Evolutionary conservation across 2,888 invertebrate species (phyloP).

Genomic region (Drosophila ezoana): DNA sequence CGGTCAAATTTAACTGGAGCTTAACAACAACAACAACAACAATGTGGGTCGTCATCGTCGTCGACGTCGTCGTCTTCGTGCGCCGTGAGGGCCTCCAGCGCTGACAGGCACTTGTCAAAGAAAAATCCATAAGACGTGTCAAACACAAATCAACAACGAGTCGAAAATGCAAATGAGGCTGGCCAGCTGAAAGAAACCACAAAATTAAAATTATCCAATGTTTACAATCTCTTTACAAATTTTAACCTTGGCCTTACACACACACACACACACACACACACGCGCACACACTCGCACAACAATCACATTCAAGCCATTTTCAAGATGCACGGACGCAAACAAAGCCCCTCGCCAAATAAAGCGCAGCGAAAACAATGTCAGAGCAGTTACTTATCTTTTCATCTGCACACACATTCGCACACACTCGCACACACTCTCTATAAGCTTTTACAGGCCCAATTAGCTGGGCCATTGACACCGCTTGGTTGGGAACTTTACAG

Average conservation of each 20-base stretch:
- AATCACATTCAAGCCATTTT: conserved; percentile 53
- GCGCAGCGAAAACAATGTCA: conserved; percentile 72
- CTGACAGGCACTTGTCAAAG: conserved; percentile 72
- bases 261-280: conserved; percentile 9
- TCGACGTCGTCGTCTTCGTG: conserved; percentile 21
- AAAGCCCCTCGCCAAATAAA: conserved; percentile 51
- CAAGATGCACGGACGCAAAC: conserved; percentile 51
- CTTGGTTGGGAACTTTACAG: conserved; percentile 59
- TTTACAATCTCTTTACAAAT: conserved; percentile 80
- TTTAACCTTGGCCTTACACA: conserved; percentile 77
- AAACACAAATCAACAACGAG: conserved; percentile 52
- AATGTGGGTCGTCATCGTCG: conserved; percentile 67
- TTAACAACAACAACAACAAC: neutral
- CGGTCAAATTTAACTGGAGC: conserved; percentile 14
- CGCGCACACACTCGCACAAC: conserved; percentile 6
- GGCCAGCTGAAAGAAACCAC: conserved; percentile 43
- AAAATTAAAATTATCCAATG: conserved; percentile 68
- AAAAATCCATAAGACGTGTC: conserved; percentile 74
- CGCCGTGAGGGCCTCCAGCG: conserved; percentile 50
- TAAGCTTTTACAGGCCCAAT: conserved; percentile 33
- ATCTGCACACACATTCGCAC: conserved; percentile 4
- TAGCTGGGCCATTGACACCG: conserved; percentile 55
- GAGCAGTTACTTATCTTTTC: conserved; percentile 52
- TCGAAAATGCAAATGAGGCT: conserved; percentile 71
- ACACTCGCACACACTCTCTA: neutral